Base-by-base conservation (phyloP, 2,888 invertebrate species). In the Metacarcinus magister region DNA sequence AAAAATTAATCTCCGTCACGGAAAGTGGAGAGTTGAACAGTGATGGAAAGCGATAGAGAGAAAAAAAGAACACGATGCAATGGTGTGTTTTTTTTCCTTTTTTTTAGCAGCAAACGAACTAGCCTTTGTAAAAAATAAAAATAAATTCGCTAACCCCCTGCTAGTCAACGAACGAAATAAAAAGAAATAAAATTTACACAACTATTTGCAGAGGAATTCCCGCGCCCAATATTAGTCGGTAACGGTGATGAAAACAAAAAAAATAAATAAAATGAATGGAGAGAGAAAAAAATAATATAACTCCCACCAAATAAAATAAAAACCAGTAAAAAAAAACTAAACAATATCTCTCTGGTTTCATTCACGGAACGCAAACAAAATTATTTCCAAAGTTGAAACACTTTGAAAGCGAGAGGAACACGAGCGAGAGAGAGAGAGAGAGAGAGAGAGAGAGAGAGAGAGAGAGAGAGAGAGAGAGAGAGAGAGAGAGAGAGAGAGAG, bases 401-500 rank as follows among this genome's bases (percentile, higher is more conserved):
- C 67, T 23, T 16, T n/a, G n/a, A 67, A 67, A 0, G 67, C 5
- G 67, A 67, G 23, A 19, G n/a, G n/a, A 67, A 67, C n/a, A 67
- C 67, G 67, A 67, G 67, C 19, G 32, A 82, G 82, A 82, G 82
- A 82, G 82, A 82, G 82, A 82, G 82, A 82, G 82, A 82, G 82
- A 82, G 82, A 82, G 82, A 82, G 32, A 82, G 32, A 82, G 32
- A 32, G 82, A 32, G 82, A 32, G 82, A 32, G 82, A 32, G 82
- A 32, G 82, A 32, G 82, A 32, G 82, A 32, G 82, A 32, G 67
- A n/a, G 67, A n/a, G 67, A n/a, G 67, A n/a, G 67, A n/a, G 67
- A n/a, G 67, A n/a, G 67, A n/a, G 67, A n/a, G 67, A n/a, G 67
- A n/a, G 67, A n/a, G 67, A n/a, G 67, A 32, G 28, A 32, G 28